These are phyloP conservation scores for Drosophila truncata DNA, from an alignment of 1,140 invertebrate genomes.

Conservation along the genomic window DNA sequence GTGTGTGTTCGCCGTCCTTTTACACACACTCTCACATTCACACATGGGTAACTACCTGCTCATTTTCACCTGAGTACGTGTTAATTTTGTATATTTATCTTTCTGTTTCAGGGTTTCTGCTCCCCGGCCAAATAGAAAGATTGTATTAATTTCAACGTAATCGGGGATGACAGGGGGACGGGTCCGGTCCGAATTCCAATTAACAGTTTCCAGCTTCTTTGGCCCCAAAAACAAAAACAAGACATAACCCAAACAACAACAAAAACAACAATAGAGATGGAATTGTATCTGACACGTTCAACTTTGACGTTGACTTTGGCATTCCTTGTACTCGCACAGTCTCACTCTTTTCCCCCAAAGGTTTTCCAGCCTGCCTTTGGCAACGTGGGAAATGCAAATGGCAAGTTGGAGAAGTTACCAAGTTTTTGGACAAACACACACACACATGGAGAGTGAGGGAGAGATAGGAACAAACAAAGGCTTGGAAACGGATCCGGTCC, in stretches of 20 bases:
- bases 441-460: slow-evolving; percentile 36
- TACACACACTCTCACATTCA: slow-evolving; percentile 12
- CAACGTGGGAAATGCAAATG: slow-evolving; percentile 83
- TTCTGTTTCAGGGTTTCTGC: slow-evolving; percentile 38
- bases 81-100: slow-evolving; percentile 84
- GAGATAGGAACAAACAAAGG: slow-evolving; percentile 74
- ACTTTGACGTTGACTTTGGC: slow-evolving; percentile 59
- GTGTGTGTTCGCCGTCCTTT: slow-evolving; percentile 48
- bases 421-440: slow-evolving; percentile 49
- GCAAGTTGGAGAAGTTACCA: slow-evolving; percentile 46
- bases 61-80: slow-evolving; percentile 82
- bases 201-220: slow-evolving; percentile 58
- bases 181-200: slow-evolving; percentile 69
- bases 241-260: slow-evolving; percentile 18
- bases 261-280: slow-evolving; percentile 1
- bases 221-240: slow-evolving; percentile 33
- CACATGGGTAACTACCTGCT: slow-evolving; percentile 64
- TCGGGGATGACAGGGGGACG: slow-evolving; percentile 6
- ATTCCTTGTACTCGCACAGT: slow-evolving; percentile 13
- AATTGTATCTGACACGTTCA: slow-evolving; percentile 69
- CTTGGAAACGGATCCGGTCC: slow-evolving; percentile 36
- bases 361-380: slow-evolving; percentile 36
- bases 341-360: background rate
- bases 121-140: slow-evolving; percentile 54
- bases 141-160: slow-evolving; percentile 59